Base-by-base conservation (phyloP, 2,888 invertebrate species). In the Gastracanthus pulcherrimus region DNA sequence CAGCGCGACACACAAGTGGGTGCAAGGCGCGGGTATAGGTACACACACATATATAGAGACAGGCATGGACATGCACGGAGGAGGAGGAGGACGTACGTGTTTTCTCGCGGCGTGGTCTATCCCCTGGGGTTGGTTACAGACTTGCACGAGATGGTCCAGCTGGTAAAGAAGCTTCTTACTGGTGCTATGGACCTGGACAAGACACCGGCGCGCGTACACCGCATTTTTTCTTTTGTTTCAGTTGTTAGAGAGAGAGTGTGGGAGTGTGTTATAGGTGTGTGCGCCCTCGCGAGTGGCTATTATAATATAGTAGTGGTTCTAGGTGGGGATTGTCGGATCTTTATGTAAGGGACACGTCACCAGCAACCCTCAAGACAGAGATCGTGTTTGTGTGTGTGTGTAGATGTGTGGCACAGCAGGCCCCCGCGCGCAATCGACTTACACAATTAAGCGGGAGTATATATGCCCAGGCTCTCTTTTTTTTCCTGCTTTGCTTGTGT, bases 161-260 rank as follows among this genome's bases (percentile, higher is more conserved):
- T 98, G 98, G 92, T 98, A 98, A 87, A 98, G 95, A 90, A 98
- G 94, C 93, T 98, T 98, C 94, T 98, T 98, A 93, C 98, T 98
- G 88, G 98, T 98, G 89, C 97, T 97, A 93, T 98, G 98, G 89
- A 97, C 97, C 96, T 97, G 90, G 89, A 91, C 82, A 82, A 45
- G 38, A 66, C 36, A 66, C 41, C 66, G 51, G 74, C 31, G 67
- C 66, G 55, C 67, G 55, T 71, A 55, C 69, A 38, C 64, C 71
- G 71, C 64, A 45, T 34, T 36, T 62, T n/a, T n/a, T n/a, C n/a
- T n/a, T n/a, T n/a, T n/a, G n/a, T n/a, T n/a, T n/a, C n/a, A n/a
- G n/a, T n/a, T 51, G 66, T 72, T 67, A 79, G 67, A 72, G 16
- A 34, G 48, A 29, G 31, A 29, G 26, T 48, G 29, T 69, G 31